A percentile compares a stretch with the other conserved stretches of the same genome.
Evolutionary conservation across 2,113 vertebrate species (phyloP).

Genomic region (Leuciscus idus): DNA sequence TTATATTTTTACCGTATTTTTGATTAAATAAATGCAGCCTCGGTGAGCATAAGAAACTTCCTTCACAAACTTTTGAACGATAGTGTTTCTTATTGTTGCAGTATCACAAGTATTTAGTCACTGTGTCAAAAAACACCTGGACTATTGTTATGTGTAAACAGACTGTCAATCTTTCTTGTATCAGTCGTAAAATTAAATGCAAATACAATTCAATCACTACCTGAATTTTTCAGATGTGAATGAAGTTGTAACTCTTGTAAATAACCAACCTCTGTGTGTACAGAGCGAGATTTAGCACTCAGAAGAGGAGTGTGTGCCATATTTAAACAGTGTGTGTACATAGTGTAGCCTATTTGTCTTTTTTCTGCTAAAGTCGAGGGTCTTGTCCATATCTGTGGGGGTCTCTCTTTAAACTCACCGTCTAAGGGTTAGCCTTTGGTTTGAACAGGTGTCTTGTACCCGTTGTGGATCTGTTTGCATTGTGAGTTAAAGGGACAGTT

Average conservation of each 20-base stretch:
- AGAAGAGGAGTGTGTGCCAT: not conserved
- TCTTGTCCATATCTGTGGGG: not conserved
- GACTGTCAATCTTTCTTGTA: not conserved
- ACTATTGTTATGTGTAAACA: not conserved
- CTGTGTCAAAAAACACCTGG: not conserved
- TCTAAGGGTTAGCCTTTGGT: not conserved
- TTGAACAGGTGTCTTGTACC: constrained; percentile 25
- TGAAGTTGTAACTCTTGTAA: not conserved
- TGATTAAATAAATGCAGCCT: not conserved
- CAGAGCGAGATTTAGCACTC: not conserved
- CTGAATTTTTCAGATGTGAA: not conserved
- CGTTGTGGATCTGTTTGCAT: not conserved
- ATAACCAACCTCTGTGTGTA: not conserved
- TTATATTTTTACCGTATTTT: not conserved
- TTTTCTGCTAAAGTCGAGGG: not conserved
- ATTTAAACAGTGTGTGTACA: not conserved
- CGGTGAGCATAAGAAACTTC: not conserved
- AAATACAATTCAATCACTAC: not conserved
- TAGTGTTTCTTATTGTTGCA: not conserved
- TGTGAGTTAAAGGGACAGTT: not conserved
- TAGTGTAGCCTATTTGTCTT: not conserved
- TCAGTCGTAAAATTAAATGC: not conserved
- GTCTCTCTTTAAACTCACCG: not conserved
- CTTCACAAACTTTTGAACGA: not conserved
- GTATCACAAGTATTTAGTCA: not conserved